Evolutionary conservation across 1,140 invertebrate genomes (phyloP).

Genomic region (Conus betulinus): DNA sequence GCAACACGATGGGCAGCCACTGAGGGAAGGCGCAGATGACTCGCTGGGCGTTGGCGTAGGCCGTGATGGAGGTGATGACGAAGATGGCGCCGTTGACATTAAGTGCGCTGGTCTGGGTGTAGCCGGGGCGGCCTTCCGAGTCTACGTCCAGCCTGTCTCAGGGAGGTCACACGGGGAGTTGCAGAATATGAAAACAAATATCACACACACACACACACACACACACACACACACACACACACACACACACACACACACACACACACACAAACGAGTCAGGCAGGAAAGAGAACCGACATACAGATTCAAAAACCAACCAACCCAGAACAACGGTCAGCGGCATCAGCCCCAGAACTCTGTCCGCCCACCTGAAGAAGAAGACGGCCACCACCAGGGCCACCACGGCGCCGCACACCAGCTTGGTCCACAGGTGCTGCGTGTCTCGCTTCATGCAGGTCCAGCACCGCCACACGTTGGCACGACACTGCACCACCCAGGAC

Average conservation of each 20-base stretch:
- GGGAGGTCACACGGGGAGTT: too few species aligned
- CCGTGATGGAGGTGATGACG: constrained; percentile 85
- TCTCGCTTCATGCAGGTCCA: constrained; percentile 92
- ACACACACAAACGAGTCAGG: neutral
- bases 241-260: constrained; percentile 18
- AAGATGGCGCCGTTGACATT: constrained; percentile 98
- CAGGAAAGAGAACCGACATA: too few species aligned
- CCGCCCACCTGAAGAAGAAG: neutral
- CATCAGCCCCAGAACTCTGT: too few species aligned
- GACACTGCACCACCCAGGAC: constrained; percentile 91
- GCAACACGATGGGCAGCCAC: constrained; percentile 79
- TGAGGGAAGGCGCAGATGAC: constrained; percentile 88
- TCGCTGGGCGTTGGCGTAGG: neutral
- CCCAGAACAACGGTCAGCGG: too few species aligned
- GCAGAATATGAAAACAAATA: too few species aligned
- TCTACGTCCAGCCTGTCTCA: neutral
- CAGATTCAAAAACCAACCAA: too few species aligned
- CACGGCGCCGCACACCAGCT: constrained; percentile 78
- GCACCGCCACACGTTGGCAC: constrained; percentile 91
- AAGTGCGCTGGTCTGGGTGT: constrained; percentile 91
- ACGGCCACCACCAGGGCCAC: neutral
- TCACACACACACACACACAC: constrained; percentile 12
- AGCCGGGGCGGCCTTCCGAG: constrained; percentile 76
- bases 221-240: constrained; percentile 27
- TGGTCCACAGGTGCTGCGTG: constrained; percentile 91